Percentiles rank a stretch among this genome's conserved stretches.
phyloP scores from a whole-genome alignment of 2,113 vertebrate species.

The Malurus elegans region DNA sequence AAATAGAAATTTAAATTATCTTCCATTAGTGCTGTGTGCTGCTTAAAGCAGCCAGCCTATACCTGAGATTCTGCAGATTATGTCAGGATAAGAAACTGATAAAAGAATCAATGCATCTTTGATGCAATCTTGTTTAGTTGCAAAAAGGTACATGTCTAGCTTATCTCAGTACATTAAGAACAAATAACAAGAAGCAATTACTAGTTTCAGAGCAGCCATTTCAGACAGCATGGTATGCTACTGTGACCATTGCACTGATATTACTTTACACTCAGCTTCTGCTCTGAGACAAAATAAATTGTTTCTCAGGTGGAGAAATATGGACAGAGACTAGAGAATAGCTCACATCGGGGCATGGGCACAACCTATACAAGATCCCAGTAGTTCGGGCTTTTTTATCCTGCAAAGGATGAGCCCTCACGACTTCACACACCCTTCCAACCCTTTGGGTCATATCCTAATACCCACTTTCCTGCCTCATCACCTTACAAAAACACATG shows the following conservation, averaged over 20 bases:
- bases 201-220: neutral
- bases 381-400: neutral
- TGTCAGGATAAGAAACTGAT: neutral
- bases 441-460: neutral
- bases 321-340: neutral
- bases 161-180: neutral
- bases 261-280: neutral
- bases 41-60: neutral
- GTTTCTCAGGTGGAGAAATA: neutral
- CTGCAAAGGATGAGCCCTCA: neutral
- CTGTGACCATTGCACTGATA: neutral
- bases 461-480: neutral
- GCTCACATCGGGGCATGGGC: accelerated
- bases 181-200: neutral
- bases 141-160: neutral
- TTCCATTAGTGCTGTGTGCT: neutral
- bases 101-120: neutral
- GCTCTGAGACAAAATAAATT: neutral
- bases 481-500: neutral
- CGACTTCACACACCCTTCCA: neutral
- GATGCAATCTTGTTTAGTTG: neutral
- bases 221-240: neutral
- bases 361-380: neutral
- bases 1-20: neutral
- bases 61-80: neutral